phyloP scores from a whole-genome alignment of 2,888 invertebrate species.

The Leptinotarsa haldemani region DNA sequence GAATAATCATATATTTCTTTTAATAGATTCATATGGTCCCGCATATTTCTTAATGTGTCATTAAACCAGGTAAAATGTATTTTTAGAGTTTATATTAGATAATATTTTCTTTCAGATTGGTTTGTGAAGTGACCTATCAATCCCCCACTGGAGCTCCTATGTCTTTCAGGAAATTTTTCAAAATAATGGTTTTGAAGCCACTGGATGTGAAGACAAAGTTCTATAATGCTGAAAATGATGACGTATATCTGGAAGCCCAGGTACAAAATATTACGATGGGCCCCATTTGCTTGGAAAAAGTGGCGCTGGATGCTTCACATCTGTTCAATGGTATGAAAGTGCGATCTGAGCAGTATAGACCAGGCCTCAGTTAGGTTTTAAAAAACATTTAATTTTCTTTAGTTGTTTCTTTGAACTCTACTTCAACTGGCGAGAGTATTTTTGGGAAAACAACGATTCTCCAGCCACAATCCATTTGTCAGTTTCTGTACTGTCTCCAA shows the following conservation, averaged over 20 bases:
- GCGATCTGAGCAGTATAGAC: too few species aligned
- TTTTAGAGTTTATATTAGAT: too few species aligned
- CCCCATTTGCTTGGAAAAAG: conserved; percentile 94
- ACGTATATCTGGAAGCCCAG: conserved; percentile 79
- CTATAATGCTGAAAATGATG: conserved; percentile 91
- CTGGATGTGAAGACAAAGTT: conserved; percentile 98
- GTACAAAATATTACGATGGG: conserved; percentile 93
- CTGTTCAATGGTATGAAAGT: conserved; percentile 77
- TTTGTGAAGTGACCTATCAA: conserved; percentile 95
- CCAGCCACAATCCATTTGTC: conserved; percentile 90
- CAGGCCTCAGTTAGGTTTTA: too few species aligned
- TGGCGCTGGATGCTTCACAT: conserved; percentile 91
- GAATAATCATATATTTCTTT: too few species aligned
- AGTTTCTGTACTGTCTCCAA: conserved; percentile 92
- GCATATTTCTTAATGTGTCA: too few species aligned
- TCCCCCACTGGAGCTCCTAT: conserved; percentile 80
- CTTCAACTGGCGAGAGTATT: conserved; percentile 76
- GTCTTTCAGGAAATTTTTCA: conserved; percentile 96
- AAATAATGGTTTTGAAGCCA: conserved; percentile 97
- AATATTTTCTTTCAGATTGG: conserved; percentile 73
- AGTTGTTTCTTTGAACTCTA: conserved; percentile 80
- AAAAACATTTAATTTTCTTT: conserved; percentile 14
- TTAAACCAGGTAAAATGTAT: too few species aligned
- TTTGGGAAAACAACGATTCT: conserved; percentile 85
- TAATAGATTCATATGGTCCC: too few species aligned